phyloP scores from a whole-genome alignment of 1,140 invertebrate genomes.

The Pomacea maculata region DNA sequence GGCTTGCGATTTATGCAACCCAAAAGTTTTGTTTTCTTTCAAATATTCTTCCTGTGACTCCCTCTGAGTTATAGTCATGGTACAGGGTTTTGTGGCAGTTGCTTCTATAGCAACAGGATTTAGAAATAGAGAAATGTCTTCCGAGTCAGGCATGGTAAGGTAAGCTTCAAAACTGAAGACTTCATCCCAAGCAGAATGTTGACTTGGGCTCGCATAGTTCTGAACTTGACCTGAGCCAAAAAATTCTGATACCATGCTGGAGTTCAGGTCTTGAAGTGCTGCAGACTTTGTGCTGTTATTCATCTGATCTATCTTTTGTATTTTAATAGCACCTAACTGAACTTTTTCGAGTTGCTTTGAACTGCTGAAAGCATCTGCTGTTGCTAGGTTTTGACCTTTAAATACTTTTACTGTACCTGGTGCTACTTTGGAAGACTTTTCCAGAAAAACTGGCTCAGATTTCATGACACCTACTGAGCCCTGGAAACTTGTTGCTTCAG shows the following conservation, averaged over 20 bases:
- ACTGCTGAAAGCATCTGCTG: no score
- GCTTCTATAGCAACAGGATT: not conserved
- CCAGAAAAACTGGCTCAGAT: not conserved
- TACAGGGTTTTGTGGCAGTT: no score
- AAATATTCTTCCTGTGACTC: no score
- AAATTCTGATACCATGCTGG: no score
- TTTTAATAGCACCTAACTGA: not conserved
- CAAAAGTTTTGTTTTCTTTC: no score
- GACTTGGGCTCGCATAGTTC: no score
- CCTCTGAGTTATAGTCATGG: no score
- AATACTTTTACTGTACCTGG: not conserved
- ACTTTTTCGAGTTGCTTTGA: not conserved
- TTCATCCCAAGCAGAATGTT: not conserved
- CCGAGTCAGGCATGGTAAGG: slow-evolving; percentile 3
- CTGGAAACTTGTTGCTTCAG: not conserved
- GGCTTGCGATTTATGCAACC: no score
- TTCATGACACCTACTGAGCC: not conserved
- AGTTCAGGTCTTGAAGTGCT: not conserved
- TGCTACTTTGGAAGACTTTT: not conserved
- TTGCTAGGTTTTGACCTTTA: not conserved
- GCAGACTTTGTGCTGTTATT: not conserved
- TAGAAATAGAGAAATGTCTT: slow-evolving; percentile 16
- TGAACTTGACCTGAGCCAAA: no score
- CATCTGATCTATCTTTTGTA: not conserved
- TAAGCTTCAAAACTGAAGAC: not conserved